Base-by-base conservation (phyloP, 2,888 invertebrate species). In the Mycogona germanica region DNA sequence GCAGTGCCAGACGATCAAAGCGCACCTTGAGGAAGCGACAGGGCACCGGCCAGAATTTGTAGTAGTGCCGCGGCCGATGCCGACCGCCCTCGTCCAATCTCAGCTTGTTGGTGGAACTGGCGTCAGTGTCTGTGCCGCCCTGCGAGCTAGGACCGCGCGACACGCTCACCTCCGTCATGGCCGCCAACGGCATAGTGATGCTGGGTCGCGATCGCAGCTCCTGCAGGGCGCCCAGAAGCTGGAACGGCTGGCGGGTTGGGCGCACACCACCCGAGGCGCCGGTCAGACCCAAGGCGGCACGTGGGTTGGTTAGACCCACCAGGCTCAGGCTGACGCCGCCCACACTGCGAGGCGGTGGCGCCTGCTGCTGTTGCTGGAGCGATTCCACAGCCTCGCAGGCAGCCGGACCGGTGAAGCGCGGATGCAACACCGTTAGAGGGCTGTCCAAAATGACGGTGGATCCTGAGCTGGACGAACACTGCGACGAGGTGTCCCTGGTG, bases 1-100 rank as follows among this genome's bases (percentile, higher is more conserved):
- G 75, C 42, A 98, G 73, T 60, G 91, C 87, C 49, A 98, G 74
- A 44, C 98, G 79, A 70, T 98, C 96, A 76, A 96, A 86, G 51
- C 85, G 80, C 32, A 97, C 80, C 75, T 89, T 92, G 1, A 88
- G 68, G 62, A 78, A 76, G 38, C 68, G 62, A 59, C 65, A 67
- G 47, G 81, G 81, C n/a, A 77, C 74, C 37, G 85, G 65, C 68
- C 80, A 81, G 65, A 84, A 80, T 65, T 82, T 84, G 70, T 88
- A 87, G 68, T 84, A 87, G 64, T 76, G 76, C 55, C 70, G 67
- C 28, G 69, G 67, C 55, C 69, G 70, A 21, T 64, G 64, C 26
- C 64, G 73, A n/a, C n/a, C n/a, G 14, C 55, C 53, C 32, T 57
- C 57, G 14, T 58, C 56, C 28, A 61, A 60, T 45, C 56, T 56